A percentile compares a stretch with the other conserved stretches of the same genome.
These are phyloP conservation scores for Drosophila leonis DNA, from an alignment of 2,888 invertebrate genomes.

Conservation along the genomic window DNA sequence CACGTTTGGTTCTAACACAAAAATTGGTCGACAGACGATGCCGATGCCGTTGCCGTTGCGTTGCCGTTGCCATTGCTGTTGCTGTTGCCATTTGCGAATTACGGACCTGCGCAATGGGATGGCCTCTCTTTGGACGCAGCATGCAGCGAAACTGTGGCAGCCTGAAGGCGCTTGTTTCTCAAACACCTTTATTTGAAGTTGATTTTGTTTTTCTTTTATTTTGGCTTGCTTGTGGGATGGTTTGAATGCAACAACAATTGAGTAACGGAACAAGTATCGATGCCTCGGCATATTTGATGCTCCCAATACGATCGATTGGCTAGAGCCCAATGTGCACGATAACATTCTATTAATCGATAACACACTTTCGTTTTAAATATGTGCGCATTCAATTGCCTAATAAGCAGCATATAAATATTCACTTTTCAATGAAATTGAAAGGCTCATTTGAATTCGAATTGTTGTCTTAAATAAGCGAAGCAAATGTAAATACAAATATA, in stretches of 20 bases:
- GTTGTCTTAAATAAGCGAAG: not conserved
- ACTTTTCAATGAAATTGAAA: not conserved
- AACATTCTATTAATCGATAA: not conserved
- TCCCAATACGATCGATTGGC: not conserved
- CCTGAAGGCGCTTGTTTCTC: not conserved
- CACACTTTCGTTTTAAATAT: not conserved
- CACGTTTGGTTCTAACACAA: conserved; percentile 62
- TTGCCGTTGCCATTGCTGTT: conserved; percentile 1
- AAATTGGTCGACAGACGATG: conserved; percentile 33
- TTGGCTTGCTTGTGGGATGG: not conserved
- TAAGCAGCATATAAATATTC: not conserved
- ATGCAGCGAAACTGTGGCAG: conserved; percentile 7
- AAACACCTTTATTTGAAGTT: conserved; percentile 2
- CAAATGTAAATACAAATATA: not conserved
- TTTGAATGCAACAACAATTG: not conserved
- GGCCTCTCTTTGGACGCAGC: conserved; percentile 24
- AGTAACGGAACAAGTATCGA: conserved; percentile 4
- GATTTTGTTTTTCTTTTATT: not conserved
- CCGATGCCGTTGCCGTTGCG: conserved; percentile 18
- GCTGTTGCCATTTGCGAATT: conserved; percentile 27
- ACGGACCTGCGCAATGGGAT: conserved; percentile 47
- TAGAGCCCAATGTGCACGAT: not conserved
- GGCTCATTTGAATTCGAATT: not conserved
- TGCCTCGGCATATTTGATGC: not conserved
- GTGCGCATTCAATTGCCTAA: no score